Evolutionary conservation across 2,113 vertebrate genomes (phyloP).

Genomic region (Xenopus laevis): DNA sequence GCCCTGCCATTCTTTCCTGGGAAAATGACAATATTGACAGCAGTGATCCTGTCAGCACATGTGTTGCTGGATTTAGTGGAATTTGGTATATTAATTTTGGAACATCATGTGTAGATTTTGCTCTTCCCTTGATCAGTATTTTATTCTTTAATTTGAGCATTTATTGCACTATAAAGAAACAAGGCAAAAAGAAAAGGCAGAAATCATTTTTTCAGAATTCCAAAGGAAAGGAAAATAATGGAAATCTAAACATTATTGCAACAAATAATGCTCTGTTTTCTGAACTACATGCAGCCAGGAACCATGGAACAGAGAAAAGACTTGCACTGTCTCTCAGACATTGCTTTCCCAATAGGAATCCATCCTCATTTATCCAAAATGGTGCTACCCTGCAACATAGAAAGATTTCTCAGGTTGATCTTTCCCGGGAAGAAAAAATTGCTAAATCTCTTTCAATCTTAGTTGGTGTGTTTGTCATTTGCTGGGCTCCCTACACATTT

Average conservation of each 20-base stretch:
- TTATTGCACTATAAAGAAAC: conserved; percentile 74
- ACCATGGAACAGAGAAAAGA: not conserved
- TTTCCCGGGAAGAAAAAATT: conserved; percentile 68
- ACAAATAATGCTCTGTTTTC: not conserved
- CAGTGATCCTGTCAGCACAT: conserved; percentile 40
- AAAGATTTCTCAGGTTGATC: conserved; percentile 33
- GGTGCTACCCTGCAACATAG: not conserved
- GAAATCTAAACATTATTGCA: not conserved
- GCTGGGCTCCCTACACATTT: conserved; percentile 81
- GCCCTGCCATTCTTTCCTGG: conserved; percentile 80
- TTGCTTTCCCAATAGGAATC: not conserved
- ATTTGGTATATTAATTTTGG: conserved; percentile 81
- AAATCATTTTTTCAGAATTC: not conserved
- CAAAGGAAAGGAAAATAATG: not conserved
- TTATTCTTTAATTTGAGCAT: conserved; percentile 82
- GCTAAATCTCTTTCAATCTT: conserved; percentile 77
- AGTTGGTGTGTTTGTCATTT: conserved; percentile 71
- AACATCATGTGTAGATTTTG: conserved; percentile 79
- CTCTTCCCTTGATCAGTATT: conserved; percentile 75
- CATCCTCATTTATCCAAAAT: not conserved
- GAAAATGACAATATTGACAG: conserved; percentile 43
- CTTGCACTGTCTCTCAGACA: not conserved
- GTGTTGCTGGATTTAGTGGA: conserved; percentile 68
- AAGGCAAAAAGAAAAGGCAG: conserved; percentile 53
- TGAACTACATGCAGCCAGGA: not conserved